Evolutionary conservation across 2,888 invertebrate genomes (phyloP).

Genomic region (Hypselothyrea guttata): DNA sequence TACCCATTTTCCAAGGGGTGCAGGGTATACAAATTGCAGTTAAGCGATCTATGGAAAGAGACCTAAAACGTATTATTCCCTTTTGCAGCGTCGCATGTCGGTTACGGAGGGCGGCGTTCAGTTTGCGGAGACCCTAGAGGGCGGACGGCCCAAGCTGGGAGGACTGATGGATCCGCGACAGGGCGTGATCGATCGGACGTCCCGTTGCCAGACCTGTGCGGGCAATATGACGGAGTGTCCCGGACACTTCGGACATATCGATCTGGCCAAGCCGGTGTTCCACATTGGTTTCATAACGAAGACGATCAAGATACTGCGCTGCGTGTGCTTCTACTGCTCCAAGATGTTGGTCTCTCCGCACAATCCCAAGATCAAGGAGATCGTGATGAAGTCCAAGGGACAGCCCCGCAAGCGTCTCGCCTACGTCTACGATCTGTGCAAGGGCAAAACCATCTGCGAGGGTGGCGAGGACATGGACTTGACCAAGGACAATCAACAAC

Average conservation of each 20-base stretch:
- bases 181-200: constrained; percentile 97
- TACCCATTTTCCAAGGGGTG: too few relatives aligned
- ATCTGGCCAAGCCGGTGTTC: constrained; percentile 98
- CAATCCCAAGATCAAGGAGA: constrained; percentile 84
- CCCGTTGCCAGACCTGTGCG: constrained; percentile 97
- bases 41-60: too few relatives aligned
- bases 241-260: constrained; percentile 99
- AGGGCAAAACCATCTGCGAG: constrained; percentile 98
- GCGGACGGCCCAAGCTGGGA: constrained; percentile 97
- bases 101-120: constrained; percentile 98
- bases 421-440: constrained; percentile 98
- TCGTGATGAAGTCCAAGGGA: constrained; percentile 97
- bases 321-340: constrained; percentile 99
- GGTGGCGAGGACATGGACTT: constrained; percentile 99
- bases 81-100: constrained; percentile 94
- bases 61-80: too few relatives aligned
- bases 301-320: constrained; percentile 97
- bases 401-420: constrained; percentile 96
- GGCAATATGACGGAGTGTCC: constrained; percentile 99
- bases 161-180: constrained; percentile 99
- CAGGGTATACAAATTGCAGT: too few relatives aligned
- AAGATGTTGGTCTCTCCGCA: constrained; percentile 97
- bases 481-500: constrained; percentile 88
- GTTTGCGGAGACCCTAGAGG: constrained; percentile 99
- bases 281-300: constrained; percentile 99